Evolutionary conservation across 2,888 invertebrate species (phyloP).

Genomic region (Chrysopilus asiliformis): DNA sequence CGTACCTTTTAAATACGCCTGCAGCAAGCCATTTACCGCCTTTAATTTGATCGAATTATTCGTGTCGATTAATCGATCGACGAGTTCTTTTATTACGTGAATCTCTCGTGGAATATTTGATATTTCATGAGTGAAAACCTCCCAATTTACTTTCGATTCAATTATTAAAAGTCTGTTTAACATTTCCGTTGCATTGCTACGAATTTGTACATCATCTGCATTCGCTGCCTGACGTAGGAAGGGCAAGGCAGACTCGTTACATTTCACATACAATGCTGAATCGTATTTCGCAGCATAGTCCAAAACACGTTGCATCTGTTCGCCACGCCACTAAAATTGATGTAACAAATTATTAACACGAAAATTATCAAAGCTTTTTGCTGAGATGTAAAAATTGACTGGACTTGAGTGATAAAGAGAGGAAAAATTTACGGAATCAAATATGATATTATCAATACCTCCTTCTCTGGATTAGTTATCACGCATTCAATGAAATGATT

Average conservation of each 20-base stretch:
- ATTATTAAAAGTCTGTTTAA: constrained; percentile 25
- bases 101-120: constrained; percentile 31
- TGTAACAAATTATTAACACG: neutral
- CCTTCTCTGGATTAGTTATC: constrained; percentile 27
- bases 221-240: constrained; percentile 24
- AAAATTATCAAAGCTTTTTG: neutral
- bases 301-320: constrained; percentile 26
- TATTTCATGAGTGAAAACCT: constrained; percentile 30
- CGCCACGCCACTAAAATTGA: constrained; percentile 24
- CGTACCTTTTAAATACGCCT: constrained; percentile 25
- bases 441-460: constrained; percentile 14
- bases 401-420: neutral
- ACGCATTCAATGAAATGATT: constrained; percentile 27
- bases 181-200: constrained; percentile 28
- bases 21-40: constrained; percentile 26
- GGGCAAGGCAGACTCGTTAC: constrained; percentile 29
- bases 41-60: constrained; percentile 29
- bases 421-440: neutral
- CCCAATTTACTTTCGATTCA: constrained; percentile 31
- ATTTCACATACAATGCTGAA: constrained; percentile 30
- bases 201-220: constrained; percentile 28
- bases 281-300: constrained; percentile 34
- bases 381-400: too few species aligned
- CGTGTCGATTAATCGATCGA: constrained; percentile 25
- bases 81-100: constrained; percentile 24